These are phyloP conservation scores for Oscheius sp. DNA, from an alignment of 1,140 invertebrate species.

Conservation along the genomic window DNA sequence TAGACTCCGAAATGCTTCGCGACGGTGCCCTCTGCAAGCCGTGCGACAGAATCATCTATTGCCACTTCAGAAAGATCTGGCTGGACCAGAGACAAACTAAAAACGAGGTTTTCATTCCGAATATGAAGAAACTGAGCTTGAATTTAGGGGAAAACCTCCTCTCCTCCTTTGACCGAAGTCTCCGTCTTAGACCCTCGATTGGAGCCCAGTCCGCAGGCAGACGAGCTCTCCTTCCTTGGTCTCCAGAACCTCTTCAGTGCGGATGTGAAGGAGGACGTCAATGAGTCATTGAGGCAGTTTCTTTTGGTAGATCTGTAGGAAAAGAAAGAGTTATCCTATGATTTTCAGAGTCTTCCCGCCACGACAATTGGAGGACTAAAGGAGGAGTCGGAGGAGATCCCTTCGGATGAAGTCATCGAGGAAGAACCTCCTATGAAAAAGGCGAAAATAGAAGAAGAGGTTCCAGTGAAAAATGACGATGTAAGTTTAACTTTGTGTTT, in stretches of 20 bases:
- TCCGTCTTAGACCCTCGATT: not conserved
- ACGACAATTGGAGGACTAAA: not conserved
- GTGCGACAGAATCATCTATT: not conserved
- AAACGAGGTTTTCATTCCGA: too few species aligned
- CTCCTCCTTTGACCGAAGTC: not conserved
- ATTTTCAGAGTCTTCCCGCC: not conserved
- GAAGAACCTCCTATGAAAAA: not conserved
- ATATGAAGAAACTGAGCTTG: too few species aligned
- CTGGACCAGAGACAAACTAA: not conserved
- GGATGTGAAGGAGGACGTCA: not conserved
- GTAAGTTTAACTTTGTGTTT: not conserved
- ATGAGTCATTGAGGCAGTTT: not conserved
- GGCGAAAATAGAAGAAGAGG: not conserved
- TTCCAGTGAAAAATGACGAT: not conserved
- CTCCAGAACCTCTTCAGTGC: not conserved
- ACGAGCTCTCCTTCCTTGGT: not conserved
- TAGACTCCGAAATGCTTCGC: not conserved
- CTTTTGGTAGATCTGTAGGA: not conserved
- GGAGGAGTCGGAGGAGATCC: not conserved
- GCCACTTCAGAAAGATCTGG: slow-evolving; percentile 1
- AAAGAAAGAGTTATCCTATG: too few species aligned
- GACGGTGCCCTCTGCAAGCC: slow-evolving; percentile 1
- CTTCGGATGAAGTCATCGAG: not conserved
- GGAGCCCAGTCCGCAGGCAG: not conserved
- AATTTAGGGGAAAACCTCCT: too few species aligned